Conservation (phyloP, 2,113 vertebrate species). For the Mesoclemmys tuberculata region DNA sequence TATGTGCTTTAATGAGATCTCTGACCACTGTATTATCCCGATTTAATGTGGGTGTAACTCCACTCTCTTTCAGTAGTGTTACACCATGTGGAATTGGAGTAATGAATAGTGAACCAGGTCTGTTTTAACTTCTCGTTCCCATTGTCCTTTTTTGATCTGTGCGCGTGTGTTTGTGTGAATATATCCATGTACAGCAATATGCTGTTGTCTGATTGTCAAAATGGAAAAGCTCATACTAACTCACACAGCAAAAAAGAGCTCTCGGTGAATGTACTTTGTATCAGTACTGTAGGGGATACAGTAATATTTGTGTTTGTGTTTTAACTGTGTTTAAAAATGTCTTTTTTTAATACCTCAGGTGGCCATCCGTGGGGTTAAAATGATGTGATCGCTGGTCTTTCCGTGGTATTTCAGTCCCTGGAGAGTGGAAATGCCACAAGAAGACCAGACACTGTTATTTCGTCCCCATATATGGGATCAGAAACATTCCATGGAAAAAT, state of each 20-base stretch:
- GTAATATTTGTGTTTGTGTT: not conserved
- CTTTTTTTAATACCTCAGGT: not conserved
- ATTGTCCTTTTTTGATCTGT: not conserved
- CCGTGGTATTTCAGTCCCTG: not conserved
- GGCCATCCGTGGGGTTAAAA: not conserved
- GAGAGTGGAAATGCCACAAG: not conserved
- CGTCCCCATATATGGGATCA: not conserved
- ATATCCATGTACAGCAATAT: not conserved
- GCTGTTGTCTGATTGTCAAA: not conserved
- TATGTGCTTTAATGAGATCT: not conserved
- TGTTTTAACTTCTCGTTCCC: not conserved
- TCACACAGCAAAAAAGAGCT: not conserved
- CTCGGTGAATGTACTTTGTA: not conserved
- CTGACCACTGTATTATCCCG: not conserved
- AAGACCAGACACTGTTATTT: not conserved
- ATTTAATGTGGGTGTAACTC: not conserved
- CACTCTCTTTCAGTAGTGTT: not conserved
- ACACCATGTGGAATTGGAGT: not conserved
- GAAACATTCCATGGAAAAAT: not conserved
- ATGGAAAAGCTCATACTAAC: not conserved
- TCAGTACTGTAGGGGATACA: not conserved
- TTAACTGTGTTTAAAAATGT: not conserved
- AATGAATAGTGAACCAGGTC: not conserved
- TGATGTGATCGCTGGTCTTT: not conserved
- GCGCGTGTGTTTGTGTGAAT: not conserved